Percentiles rank a stretch among this genome's conserved stretches.
Evolutionary conservation across 2,113 vertebrate genomes (phyloP).

Genomic region (Aegotheles bennettii): DNA sequence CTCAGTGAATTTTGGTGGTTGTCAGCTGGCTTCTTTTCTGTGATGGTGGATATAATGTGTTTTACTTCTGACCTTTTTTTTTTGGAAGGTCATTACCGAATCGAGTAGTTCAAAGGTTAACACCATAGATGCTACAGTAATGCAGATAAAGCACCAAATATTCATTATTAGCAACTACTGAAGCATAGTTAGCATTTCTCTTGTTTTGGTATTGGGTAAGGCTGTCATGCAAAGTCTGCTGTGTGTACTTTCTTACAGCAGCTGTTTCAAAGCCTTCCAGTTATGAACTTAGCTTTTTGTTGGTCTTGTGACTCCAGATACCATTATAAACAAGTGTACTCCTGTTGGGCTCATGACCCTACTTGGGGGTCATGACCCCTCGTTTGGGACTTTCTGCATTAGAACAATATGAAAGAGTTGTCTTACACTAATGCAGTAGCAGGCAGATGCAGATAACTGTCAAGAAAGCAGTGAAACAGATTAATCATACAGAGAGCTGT

Average conservation of each 20-base stretch:
- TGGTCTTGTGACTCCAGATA: neutral
- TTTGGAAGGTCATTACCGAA: neutral
- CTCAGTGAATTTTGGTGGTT: neutral
- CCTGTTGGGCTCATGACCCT: neutral
- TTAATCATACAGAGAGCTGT: neutral
- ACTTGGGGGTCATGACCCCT: neutral
- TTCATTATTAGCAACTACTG: neutral
- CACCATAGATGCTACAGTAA: neutral
- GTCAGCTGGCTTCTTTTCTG: neutral
- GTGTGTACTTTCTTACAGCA: neutral
- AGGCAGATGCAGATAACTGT: neutral
- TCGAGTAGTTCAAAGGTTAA: slow-evolving; percentile 1
- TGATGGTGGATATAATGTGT: neutral
- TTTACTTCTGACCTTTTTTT: neutral
- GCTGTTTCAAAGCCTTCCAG: neutral
- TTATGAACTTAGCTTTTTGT: neutral
- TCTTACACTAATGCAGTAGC: neutral
- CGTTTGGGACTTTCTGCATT: neutral
- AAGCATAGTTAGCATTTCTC: neutral
- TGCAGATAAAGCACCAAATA: neutral
- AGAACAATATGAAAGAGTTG: neutral
- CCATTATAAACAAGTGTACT: neutral
- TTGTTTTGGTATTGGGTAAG: neutral
- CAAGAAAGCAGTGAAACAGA: neutral
- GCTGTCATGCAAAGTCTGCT: neutral